Conservation (phyloP, 1,140 invertebrate species). For the Coptotermes formosanus region DNA sequence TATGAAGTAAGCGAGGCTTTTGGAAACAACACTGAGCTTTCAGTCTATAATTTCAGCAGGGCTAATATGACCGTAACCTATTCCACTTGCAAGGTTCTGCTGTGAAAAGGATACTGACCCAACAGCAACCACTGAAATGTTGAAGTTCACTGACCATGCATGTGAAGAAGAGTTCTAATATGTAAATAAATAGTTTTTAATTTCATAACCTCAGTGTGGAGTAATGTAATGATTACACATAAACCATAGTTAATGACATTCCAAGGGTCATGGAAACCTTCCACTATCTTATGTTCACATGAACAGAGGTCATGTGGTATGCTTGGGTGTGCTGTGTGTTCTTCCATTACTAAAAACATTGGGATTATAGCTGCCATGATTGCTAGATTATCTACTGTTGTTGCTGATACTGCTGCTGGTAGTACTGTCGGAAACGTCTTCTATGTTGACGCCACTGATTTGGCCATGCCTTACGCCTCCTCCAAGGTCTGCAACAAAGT, state of each 20-base stretch:
- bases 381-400: neutral
- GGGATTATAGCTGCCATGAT: neutral
- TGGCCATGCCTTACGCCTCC: conserved; percentile 31
- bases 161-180: neutral
- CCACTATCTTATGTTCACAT: neutral
- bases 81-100: too few species aligned
- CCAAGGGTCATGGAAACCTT: neutral
- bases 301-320: neutral
- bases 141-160: neutral
- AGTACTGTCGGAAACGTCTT: conserved; percentile 26
- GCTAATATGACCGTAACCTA: too few species aligned
- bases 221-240: too few species aligned
- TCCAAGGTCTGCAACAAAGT: conserved; percentile 28
- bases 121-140: neutral
- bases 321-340: neutral
- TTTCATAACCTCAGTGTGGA: neutral
- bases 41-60: too few species aligned
- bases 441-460: conserved; percentile 29
- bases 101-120: too few species aligned
- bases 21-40: too few species aligned
- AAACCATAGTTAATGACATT: too few species aligned
- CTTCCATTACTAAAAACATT: neutral
- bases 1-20: neutral
- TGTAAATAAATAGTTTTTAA: neutral
- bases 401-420: conserved; percentile 5